These are phyloP conservation scores for Orbicella faveolata DNA, from an alignment of 64 coral and sea anemone species.

Conservation along the genomic window DNA sequence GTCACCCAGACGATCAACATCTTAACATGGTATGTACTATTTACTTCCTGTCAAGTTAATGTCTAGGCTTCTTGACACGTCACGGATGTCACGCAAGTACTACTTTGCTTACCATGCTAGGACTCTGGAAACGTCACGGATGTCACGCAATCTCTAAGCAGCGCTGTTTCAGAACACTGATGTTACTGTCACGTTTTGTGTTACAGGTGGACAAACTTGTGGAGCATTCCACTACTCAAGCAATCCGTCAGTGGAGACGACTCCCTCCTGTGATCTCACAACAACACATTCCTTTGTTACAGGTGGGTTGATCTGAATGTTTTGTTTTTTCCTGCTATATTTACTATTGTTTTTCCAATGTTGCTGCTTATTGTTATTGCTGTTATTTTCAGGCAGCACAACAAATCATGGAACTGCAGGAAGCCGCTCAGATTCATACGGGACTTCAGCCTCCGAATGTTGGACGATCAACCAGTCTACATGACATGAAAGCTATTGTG, in stretches of 20 bases:
- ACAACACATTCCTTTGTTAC: conserved; percentile 89
- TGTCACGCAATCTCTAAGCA: background rate
- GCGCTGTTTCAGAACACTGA: background rate
- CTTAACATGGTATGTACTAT: conserved; percentile 80
- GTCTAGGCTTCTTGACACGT: background rate
- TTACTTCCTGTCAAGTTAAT: no score
- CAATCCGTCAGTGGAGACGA: conserved; percentile 94
- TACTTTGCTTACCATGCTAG: no score
- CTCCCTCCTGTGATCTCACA: conserved; percentile 90
- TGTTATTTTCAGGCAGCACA: conserved; percentile 74
- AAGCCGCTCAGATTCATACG: conserved; percentile 91
- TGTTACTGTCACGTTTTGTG: background rate
- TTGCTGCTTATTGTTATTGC: background rate
- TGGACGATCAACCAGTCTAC: conserved; percentile 84
- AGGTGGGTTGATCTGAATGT: conserved; percentile 41
- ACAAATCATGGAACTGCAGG: conserved; percentile 95
- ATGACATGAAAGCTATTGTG: conserved; percentile 98
- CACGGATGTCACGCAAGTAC: no score
- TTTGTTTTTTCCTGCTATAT: background rate
- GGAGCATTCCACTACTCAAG: conserved; percentile 90
- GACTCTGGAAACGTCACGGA: no score
- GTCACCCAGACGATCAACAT: conserved; percentile 95
- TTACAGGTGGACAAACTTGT: conserved; percentile 92
- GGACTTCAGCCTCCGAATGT: conserved; percentile 85
- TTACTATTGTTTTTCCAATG: no score